Evolutionary conservation across 2,113 vertebrate species (phyloP).

Genomic region (Clarias macrocephalus): DNA sequence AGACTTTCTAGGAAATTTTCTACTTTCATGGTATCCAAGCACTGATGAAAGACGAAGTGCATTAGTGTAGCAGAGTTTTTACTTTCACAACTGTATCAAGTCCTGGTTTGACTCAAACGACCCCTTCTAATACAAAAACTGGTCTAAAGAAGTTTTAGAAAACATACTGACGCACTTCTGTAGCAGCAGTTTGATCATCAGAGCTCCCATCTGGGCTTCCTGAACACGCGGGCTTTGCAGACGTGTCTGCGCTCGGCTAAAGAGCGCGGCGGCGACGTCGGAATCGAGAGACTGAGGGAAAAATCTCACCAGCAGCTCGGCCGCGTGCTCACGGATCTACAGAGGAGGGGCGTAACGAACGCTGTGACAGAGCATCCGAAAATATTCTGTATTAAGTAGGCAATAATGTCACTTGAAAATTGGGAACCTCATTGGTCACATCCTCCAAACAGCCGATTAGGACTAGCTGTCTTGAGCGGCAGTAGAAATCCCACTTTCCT

Average conservation of each 20-base stretch:
- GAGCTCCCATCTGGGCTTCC: slow-evolving; percentile 82
- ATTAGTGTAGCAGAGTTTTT: no score
- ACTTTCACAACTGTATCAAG: no score
- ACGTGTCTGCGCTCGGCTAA: slow-evolving; percentile 65
- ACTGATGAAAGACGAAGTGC: no score
- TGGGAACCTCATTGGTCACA: slow-evolving; percentile 81
- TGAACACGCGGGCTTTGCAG: slow-evolving; percentile 81
- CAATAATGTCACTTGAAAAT: background rate
- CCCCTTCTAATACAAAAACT: background rate
- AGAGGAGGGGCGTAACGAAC: background rate
- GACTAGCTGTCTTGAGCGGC: slow-evolving; percentile 69
- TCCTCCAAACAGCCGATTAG: slow-evolving; percentile 85
- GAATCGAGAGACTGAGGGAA: slow-evolving; percentile 70
- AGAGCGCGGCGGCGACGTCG: slow-evolving; percentile 65
- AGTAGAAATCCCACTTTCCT: slow-evolving; percentile 83
- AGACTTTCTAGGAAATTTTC: no score
- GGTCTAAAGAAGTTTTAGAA: background rate
- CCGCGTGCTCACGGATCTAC: slow-evolving; percentile 85
- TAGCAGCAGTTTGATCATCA: slow-evolving; percentile 79
- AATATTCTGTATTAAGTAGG: background rate
- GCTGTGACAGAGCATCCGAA: background rate
- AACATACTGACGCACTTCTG: slow-evolving; percentile 74
- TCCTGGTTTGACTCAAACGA: no score
- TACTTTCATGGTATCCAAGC: no score
- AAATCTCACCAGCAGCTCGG: slow-evolving; percentile 74